Percentiles rank a stretch among this genome's conserved stretches.
phyloP scores from a whole-genome alignment of 2,113 vertebrate species.

The Herpailurus yagouaroundi region DNA sequence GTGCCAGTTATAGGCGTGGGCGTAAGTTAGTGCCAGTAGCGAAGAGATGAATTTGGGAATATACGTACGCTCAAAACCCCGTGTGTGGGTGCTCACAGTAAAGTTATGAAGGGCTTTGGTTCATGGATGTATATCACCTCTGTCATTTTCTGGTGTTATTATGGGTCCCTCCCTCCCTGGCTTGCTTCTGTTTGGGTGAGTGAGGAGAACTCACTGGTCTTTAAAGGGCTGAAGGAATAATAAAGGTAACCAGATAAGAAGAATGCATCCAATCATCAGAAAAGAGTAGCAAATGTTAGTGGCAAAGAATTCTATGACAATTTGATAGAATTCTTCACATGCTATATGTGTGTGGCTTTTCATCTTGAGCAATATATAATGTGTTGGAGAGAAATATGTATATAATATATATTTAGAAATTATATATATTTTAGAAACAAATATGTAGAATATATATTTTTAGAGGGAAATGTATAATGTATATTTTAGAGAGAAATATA shows the following conservation, averaged over 20 bases:
- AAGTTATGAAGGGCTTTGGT: accelerated
- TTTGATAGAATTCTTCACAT: background rate
- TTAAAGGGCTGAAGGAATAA: background rate
- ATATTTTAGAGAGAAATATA: no score
- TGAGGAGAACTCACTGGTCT: background rate
- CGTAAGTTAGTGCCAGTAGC: accelerated
- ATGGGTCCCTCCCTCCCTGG: background rate
- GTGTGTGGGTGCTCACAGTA: accelerated
- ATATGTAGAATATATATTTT: no score
- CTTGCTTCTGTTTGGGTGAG: background rate
- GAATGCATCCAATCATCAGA: background rate
- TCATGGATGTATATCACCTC: background rate
- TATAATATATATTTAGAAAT: no score
- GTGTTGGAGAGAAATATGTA: no score
- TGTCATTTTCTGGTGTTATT: background rate
- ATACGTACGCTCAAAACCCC: accelerated
- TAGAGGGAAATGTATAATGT: no score
- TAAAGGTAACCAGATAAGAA: accelerated
- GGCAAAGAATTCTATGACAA: background rate
- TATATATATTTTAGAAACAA: no score
- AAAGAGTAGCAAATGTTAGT: no score
- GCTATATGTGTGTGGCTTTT: background rate
- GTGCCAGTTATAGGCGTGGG: accelerated
- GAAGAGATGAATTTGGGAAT: accelerated
- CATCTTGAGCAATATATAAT: no score